Base-by-base conservation (phyloP, 2,888 invertebrate species). In the Omphaloscelis lunosa region DNA sequence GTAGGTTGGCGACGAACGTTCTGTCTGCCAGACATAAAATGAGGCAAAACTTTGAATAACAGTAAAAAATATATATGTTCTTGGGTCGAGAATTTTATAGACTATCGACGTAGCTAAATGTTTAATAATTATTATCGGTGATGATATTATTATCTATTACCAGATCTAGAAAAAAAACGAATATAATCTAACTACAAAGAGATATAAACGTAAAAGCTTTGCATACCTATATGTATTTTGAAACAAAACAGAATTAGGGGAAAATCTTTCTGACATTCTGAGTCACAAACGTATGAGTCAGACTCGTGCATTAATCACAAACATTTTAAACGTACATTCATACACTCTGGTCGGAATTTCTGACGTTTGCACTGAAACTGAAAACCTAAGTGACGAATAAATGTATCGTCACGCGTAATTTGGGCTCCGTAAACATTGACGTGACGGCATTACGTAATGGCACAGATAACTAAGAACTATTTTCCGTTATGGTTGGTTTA, bases 381-480 rank as follows among this genome's bases (percentile, higher is more conserved):
- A 75, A 72, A 72, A 77, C 85, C 90, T 88, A 90, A 91, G 92
- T 88, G 88, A 79, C 86, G 85, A 83, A 82, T 85, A 83, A 82
- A 89, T 85, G 83, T 90, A 86, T 93, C 93, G 91, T 92, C 93
- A 91, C 90, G 79, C 83, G 87, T 91, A 91, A 93, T 92, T 93
- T 84, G 78, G 91, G 90, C 75, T 80, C 77, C 79, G 86, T 91
- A 91, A 93, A 93, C 90, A 91, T 83, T 90, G 70, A 80, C 85
- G 70, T 72, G 72, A 79, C 68, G 75, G 58, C 27, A 69, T 75
- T 62, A 65, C 74, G 62, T 23, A 70, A 81, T 75, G 66, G 58
- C 74, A 58, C 67, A 59, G 12, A 81, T 76, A 79, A 79, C 84
- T 71, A 66, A 61, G 41, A 79, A 67, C 61, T 76, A 75, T 80